Evolutionary conservation across 1,140 invertebrate genomes (phyloP).

Genomic region (Bradysia coprophila): DNA sequence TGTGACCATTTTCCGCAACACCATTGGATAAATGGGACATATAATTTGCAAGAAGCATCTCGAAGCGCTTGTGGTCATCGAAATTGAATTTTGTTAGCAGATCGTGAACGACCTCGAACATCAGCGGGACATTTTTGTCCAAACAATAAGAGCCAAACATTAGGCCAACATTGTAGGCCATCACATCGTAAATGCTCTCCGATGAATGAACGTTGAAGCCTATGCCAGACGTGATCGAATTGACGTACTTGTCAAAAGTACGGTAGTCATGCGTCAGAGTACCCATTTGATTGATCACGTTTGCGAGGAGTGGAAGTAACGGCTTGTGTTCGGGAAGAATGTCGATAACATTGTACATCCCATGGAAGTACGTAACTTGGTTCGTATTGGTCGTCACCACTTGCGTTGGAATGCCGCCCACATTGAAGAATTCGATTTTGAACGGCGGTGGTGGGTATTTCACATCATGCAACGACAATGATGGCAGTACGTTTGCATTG

Average conservation of each 20-base stretch:
- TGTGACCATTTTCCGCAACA: constrained; percentile 65
- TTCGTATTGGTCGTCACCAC: constrained; percentile 70
- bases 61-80: constrained; percentile 50
- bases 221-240: constrained; percentile 66
- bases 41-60: constrained; percentile 63
- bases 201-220: constrained; percentile 44
- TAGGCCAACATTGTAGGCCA: constrained; percentile 54
- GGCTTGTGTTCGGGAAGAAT: constrained; percentile 47
- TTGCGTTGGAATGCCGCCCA: constrained; percentile 48
- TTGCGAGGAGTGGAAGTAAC: constrained; percentile 66
- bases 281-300: constrained; percentile 67
- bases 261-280: constrained; percentile 60
- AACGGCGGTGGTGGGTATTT: constrained; percentile 43
- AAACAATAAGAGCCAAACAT: constrained; percentile 64
- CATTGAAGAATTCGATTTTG: constrained; percentile 29
- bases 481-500: constrained; percentile 59
- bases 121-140: constrained; percentile 58
- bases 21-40: constrained; percentile 60
- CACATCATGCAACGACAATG: constrained; percentile 57
- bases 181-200: constrained; percentile 43
- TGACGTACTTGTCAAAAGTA: constrained; percentile 61
- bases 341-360: constrained; percentile 46
- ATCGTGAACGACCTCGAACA: constrained; percentile 68
- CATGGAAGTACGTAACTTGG: constrained; percentile 69
- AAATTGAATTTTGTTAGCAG: constrained; percentile 53